Percentiles rank a stretch among this genome's conserved stretches.
phyloP scores from a whole-genome alignment of 2,888 invertebrate genomes.

The Sepiola atlantica region DNA sequence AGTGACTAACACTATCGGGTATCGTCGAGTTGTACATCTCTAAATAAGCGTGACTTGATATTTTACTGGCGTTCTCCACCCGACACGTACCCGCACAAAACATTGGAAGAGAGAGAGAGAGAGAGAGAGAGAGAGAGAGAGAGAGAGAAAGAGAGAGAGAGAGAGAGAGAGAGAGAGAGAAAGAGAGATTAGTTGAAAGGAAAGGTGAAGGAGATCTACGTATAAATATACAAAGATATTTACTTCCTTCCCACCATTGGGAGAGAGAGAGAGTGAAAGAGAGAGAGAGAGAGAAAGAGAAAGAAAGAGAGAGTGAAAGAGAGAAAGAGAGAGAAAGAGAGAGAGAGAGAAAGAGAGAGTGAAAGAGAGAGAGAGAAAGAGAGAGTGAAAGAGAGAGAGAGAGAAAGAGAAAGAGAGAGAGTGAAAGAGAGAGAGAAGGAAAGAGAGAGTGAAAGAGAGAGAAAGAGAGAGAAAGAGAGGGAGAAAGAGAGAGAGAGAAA shows the following conservation, averaged over 20 bases:
- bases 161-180: background rate
- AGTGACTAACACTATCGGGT: background rate
- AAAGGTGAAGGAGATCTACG: background rate
- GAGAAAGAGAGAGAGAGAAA: background rate
- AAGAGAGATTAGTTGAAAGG: background rate
- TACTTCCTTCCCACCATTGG: too few species aligned
- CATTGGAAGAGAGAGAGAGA: background rate
- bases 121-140: background rate
- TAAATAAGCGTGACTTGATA: slow-evolving; percentile 32
- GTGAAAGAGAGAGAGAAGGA: background rate
- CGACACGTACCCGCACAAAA: background rate
- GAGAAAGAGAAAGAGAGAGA: background rate
- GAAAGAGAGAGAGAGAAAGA: too few species aligned
- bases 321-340: too few species aligned
- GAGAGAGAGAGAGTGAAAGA: too few species aligned
- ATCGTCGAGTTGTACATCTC: background rate
- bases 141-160: background rate
- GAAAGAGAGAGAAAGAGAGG: too few species aligned
- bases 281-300: too few species aligned
- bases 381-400: too few species aligned
- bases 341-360: too few species aligned
- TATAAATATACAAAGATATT: too few species aligned
- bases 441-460: background rate
- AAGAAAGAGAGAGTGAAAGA: too few species aligned
- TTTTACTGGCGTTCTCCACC: background rate